phyloP scores from a whole-genome alignment of 2,113 vertebrate genomes.

The Odocoileus virginianus region DNA sequence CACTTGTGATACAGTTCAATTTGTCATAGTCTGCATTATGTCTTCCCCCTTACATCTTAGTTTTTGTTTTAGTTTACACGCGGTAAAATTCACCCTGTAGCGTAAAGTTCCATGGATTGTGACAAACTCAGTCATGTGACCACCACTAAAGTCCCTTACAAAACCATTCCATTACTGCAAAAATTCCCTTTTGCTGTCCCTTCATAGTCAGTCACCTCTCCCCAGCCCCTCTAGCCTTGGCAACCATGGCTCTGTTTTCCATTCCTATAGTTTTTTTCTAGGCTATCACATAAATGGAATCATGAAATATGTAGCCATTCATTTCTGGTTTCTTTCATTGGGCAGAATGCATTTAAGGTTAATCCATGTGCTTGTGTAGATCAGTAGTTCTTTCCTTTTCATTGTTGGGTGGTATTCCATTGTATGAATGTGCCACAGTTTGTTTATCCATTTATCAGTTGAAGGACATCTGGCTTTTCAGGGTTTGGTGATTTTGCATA shows the following conservation, averaged over 20 bases:
- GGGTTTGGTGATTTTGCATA: neutral
- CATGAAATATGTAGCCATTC: neutral
- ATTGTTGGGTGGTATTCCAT: neutral
- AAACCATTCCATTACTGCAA: neutral
- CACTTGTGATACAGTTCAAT: neutral
- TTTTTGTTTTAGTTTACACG: neutral
- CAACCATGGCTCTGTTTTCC: neutral
- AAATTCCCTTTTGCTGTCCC: neutral
- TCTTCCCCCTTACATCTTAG: neutral
- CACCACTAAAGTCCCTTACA: neutral
- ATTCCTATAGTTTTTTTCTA: neutral
- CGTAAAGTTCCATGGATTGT: neutral
- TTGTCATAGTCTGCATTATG: neutral
- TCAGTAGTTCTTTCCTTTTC: neutral
- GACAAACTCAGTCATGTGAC: neutral
- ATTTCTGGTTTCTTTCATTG: neutral
- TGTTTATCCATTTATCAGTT: neutral
- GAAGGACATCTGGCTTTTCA: neutral
- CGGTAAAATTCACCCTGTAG: neutral
- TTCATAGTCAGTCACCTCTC: neutral
- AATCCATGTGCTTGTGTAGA: neutral
- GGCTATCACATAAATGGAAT: neutral
- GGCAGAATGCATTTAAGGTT: neutral
- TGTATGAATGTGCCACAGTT: neutral
- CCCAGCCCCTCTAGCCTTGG: neutral